Conservation (phyloP, 1,140 invertebrate species). For the Drosophila biarmipes region DNA sequence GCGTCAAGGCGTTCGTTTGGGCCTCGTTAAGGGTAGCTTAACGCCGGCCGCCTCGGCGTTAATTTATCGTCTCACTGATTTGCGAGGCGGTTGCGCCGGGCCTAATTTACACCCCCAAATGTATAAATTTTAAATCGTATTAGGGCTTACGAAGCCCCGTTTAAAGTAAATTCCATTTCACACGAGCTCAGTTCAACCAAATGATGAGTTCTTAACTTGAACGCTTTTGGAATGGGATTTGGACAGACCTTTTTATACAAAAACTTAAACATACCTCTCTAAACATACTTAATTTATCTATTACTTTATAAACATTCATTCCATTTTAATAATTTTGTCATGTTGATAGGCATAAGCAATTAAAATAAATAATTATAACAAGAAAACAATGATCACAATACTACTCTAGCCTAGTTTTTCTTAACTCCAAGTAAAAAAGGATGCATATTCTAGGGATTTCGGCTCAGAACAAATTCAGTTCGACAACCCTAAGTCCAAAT, state of each 20-base stretch:
- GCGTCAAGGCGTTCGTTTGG: slow-evolving; percentile 52
- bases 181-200: background rate
- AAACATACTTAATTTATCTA: background rate
- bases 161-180: slow-evolving; percentile 14
- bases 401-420: too few relatives aligned
- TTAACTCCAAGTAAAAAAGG: too few relatives aligned
- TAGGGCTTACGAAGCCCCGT: background rate
- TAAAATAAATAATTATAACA: too few relatives aligned
- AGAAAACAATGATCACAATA: too few relatives aligned
- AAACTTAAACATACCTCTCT: too few relatives aligned
- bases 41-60: slow-evolving; percentile 50
- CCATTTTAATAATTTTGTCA: background rate
- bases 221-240: background rate
- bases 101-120: slow-evolving; percentile 36
- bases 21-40: slow-evolving; percentile 57
- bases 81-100: slow-evolving; percentile 25
- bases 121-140: slow-evolving; percentile 23
- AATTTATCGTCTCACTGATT: slow-evolving; percentile 80
- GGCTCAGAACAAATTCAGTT: too few relatives aligned
- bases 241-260: too few relatives aligned
- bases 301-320: background rate
- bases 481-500: too few relatives aligned
- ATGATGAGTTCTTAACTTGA: background rate
- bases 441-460: too few relatives aligned
- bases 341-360: too few relatives aligned